A percentile compares a stretch with the other conserved stretches of the same genome.
Evolutionary conservation across 2,113 vertebrate genomes (phyloP).

Genomic region (Indicator maculatus): DNA sequence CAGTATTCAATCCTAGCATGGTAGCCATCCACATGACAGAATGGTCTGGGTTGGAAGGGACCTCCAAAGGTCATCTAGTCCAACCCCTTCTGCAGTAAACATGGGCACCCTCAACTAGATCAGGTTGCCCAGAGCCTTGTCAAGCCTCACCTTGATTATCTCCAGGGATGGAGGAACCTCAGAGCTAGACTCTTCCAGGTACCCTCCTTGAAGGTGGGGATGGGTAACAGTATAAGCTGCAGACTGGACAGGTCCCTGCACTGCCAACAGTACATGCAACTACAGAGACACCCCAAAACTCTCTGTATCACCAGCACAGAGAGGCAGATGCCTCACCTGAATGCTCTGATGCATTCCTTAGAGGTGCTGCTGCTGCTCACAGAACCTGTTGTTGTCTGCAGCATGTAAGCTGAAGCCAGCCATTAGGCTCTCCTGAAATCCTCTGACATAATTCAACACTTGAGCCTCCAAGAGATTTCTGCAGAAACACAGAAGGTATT

Average conservation of each 20-base stretch:
- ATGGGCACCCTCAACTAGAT: too few relatives aligned
- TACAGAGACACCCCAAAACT: fast-evolving
- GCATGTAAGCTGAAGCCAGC: background rate
- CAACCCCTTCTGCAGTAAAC: too few relatives aligned
- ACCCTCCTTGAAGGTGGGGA: background rate
- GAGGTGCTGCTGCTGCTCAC: background rate
- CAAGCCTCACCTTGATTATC: too few relatives aligned
- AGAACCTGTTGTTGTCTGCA: fast-evolving
- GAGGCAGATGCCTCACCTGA: background rate
- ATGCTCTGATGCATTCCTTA: background rate
- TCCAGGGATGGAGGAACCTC: background rate
- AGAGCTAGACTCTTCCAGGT: background rate
- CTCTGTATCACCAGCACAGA: fast-evolving
- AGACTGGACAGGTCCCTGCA: background rate
- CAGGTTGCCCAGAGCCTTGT: too few relatives aligned
- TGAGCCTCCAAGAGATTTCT: background rate
- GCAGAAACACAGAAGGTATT: background rate
- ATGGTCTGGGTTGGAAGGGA: too few relatives aligned
- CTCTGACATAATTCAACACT: background rate
- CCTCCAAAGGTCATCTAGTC: too few relatives aligned
- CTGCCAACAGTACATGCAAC: fast-evolving
- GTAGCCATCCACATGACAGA: background rate
- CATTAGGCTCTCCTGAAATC: background rate
- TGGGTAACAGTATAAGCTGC: background rate
- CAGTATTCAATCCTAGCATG: background rate